Evolutionary conservation across 2,797 vertebrate species (phyloP).

Genomic region (Enteromius mattozi): DNA sequence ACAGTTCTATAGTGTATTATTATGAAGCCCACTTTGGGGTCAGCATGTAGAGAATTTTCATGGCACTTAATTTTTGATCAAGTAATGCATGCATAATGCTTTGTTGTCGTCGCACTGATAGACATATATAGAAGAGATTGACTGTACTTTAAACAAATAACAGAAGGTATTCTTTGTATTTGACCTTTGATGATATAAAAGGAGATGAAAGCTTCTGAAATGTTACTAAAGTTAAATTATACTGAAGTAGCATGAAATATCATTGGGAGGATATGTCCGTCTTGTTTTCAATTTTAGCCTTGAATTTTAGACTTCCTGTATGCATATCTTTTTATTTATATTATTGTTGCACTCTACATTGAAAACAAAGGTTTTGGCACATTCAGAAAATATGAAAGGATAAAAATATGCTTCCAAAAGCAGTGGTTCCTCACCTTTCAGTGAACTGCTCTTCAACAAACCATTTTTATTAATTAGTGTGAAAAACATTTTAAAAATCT

Average conservation of each 20-base stretch:
- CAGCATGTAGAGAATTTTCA: background rate
- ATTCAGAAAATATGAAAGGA: background rate
- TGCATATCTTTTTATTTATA: background rate
- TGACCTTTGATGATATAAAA: background rate
- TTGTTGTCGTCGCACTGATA: background rate
- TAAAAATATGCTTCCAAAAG: background rate
- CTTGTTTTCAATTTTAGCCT: background rate
- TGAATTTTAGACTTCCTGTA: background rate
- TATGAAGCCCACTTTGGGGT: background rate
- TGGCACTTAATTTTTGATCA: background rate
- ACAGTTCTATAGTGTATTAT: background rate
- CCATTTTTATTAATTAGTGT: too few species aligned
- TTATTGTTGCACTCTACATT: background rate
- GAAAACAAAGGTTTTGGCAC: constrained; percentile 19
- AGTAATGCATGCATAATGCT: background rate
- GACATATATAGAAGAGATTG: background rate
- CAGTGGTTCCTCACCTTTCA: background rate
- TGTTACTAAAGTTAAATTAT: background rate
- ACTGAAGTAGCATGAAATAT: background rate
- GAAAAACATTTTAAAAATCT: too few species aligned
- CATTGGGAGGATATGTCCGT: background rate
- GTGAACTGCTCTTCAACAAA: too few species aligned
- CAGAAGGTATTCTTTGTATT: background rate
- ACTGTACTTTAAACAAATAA: too few species aligned
- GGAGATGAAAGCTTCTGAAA: background rate